Conservation (phyloP, 1,140 invertebrate genomes). For the Nasonia longicornis region DNA sequence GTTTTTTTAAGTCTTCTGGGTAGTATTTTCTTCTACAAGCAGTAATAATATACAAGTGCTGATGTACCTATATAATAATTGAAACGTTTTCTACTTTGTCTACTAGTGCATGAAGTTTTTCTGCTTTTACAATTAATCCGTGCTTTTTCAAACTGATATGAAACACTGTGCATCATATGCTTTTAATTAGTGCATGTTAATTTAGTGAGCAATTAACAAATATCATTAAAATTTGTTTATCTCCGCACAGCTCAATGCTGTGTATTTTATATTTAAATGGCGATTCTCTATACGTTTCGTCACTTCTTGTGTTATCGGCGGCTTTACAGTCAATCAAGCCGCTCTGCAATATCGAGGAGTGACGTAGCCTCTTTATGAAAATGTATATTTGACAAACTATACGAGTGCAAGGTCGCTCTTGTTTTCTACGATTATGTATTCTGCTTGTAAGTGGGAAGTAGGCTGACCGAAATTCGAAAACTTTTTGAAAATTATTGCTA, state of each 20-base stretch:
- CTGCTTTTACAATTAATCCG: background rate
- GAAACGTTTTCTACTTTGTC: background rate
- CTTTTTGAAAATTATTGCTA: too few relatives aligned
- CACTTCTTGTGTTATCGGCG: constrained; percentile 16
- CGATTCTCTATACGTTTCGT: background rate
- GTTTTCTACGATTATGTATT: constrained; percentile 19
- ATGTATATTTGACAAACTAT: constrained; percentile 23
- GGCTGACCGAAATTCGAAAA: constrained; percentile 11
- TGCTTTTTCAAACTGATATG: background rate
- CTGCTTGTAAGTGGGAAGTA: constrained; percentile 17
- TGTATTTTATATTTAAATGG: background rate
- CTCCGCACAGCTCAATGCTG: background rate
- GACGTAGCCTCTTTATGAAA: constrained; percentile 18
- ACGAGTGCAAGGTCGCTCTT: constrained; percentile 35
- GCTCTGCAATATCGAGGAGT: constrained; percentile 16
- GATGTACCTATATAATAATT: background rate
- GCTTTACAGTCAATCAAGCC: background rate
- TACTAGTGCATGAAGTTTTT: constrained; percentile 17
- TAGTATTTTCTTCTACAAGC: too few relatives aligned
- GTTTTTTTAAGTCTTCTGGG: too few relatives aligned
- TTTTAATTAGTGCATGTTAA: constrained; percentile 22
- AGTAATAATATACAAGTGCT: too few relatives aligned
- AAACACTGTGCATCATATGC: background rate
- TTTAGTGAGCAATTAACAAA: background rate
- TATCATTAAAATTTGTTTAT: constrained; percentile 3